A percentile compares a stretch with the other conserved stretches of the same genome.
Evolutionary conservation across 30 jellyfish, hydroid and myxozoan species (phyloP).

Genomic region (Hydractinia echinata): DNA sequence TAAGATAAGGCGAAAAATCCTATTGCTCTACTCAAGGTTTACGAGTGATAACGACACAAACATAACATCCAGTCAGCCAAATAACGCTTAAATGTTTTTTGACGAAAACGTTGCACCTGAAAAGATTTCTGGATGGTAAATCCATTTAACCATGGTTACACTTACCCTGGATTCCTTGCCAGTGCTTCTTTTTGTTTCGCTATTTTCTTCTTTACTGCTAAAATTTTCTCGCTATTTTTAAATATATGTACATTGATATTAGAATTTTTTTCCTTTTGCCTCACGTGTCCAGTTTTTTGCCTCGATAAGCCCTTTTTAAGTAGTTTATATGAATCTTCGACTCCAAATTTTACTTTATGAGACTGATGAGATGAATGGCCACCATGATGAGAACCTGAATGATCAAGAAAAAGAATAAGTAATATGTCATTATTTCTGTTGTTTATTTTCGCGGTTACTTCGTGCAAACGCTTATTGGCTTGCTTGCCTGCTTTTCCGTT

Average conservation of each 20-base stretch:
- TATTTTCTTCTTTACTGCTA: conserved; percentile 36
- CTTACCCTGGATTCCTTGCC: conserved; percentile 63
- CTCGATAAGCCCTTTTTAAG: conserved; percentile 37
- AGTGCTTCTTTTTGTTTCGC: conserved; percentile 51
- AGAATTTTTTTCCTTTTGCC: conserved; percentile 10
- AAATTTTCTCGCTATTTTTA: conserved; percentile 53
- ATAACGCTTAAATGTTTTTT: too few relatives aligned
- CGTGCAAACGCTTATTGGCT: too few relatives aligned
- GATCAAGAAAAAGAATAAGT: background rate
- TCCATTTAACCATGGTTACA: background rate
- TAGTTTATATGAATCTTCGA: conserved; percentile 61
- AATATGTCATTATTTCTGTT: too few relatives aligned
- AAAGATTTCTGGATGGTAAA: too few relatives aligned
- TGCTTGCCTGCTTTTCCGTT: too few relatives aligned
- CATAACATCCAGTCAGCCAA: too few relatives aligned
- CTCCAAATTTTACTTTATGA: conserved; percentile 33
- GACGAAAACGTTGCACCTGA: too few relatives aligned
- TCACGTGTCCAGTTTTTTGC: conserved; percentile 38
- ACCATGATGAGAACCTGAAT: conserved; percentile 17
- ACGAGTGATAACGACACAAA: too few relatives aligned
- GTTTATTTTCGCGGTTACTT: too few relatives aligned
- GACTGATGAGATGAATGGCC: background rate
- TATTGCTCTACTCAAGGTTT: too few relatives aligned
- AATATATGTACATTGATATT: conserved; percentile 54
- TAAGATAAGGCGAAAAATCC: too few relatives aligned